Evolutionary conservation across 1,140 invertebrate genomes (phyloP).

Genomic region (Brachionus asplanchnoidis): DNA sequence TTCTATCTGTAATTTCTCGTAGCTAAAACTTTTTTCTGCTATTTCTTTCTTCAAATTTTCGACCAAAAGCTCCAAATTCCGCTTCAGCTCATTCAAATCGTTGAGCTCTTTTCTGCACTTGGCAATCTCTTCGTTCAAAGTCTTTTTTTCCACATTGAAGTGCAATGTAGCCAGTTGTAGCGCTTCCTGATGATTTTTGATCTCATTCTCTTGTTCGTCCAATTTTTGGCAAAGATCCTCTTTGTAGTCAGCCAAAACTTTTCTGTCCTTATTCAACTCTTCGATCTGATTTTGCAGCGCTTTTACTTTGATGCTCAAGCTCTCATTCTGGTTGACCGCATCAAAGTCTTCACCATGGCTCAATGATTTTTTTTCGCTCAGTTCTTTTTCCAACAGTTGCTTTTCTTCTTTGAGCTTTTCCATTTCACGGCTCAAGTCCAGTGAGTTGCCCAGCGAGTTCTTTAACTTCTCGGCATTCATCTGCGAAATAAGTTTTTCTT

Average conservation of each 20-base stretch:
- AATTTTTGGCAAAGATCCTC: slow-evolving; percentile 12
- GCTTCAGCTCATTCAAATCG: slow-evolving; percentile 40
- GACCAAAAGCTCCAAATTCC: neutral
- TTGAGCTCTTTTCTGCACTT: slow-evolving; percentile 3
- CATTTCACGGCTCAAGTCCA: neutral
- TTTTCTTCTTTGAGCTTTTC: slow-evolving; percentile 29
- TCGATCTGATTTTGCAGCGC: slow-evolving; percentile 18
- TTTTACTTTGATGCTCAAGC: neutral
- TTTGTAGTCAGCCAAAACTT: slow-evolving; percentile 8
- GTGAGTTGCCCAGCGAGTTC: neutral
- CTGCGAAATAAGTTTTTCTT: slow-evolving; percentile 22
- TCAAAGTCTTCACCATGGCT: neutral
- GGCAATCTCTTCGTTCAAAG: neutral
- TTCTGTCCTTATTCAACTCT: slow-evolving; percentile 32
- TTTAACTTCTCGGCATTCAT: slow-evolving; percentile 18
- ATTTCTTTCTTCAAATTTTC: slow-evolving; percentile 18
- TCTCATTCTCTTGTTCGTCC: neutral
- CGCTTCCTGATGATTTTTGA: slow-evolving; percentile 3
- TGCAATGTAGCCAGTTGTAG: slow-evolving; percentile 22
- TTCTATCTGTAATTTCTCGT: slow-evolving; percentile 5
- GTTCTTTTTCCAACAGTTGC: neutral
- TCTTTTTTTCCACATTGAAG: slow-evolving; percentile 30
- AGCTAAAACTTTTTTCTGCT: neutral
- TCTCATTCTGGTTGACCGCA: neutral
- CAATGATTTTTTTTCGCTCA: neutral